Evolutionary conservation across 2,113 vertebrate genomes (phyloP).

Genomic region (Callionymus lyra): DNA sequence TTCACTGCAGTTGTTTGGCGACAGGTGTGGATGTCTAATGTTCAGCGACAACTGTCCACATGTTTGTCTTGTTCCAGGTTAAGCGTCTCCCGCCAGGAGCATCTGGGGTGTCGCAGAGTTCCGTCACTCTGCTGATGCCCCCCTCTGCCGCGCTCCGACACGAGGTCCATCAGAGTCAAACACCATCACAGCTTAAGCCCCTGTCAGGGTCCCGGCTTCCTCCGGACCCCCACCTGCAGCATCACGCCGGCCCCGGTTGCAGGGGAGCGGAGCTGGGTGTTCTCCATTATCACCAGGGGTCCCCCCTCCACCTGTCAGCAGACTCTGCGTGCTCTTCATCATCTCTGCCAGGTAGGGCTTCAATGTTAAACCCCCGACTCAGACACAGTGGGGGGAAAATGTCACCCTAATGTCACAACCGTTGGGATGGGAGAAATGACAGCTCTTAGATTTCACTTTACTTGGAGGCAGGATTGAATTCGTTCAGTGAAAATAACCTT

Average conservation of each 20-base stretch:
- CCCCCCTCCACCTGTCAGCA: conserved; percentile 30
- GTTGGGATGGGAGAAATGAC: conserved; percentile 41
- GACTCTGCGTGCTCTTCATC: conserved; percentile 35
- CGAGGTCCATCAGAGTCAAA: conserved; percentile 15
- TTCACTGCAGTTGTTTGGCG: too few relatives aligned
- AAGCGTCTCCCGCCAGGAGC: conserved; percentile 63
- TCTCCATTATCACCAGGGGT: conserved; percentile 38
- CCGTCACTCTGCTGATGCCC: conserved; percentile 28
- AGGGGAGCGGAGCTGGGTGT: conserved; percentile 28
- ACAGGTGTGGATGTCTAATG: too few relatives aligned
- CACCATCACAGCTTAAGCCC: conserved; percentile 9
- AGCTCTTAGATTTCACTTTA: conserved; percentile 38
- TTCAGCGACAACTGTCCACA: not conserved
- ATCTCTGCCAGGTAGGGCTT: conserved; percentile 58
- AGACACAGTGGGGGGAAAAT: conserved; percentile 53
- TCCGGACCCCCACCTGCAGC: conserved; percentile 18
- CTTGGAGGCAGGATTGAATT: conserved; percentile 28
- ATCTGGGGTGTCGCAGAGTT: conserved; percentile 29
- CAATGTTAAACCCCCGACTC: conserved; percentile 27
- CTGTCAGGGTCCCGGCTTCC: conserved; percentile 23
- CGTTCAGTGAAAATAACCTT: conserved; percentile 4
- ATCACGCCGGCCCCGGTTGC: conserved; percentile 22
- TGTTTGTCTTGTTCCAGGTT: conserved; percentile 60
- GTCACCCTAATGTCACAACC: conserved; percentile 53
- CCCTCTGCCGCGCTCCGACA: conserved; percentile 4